Evolutionary conservation across 2,113 vertebrate genomes (phyloP).

Genomic region (Vidua macroura): DNA sequence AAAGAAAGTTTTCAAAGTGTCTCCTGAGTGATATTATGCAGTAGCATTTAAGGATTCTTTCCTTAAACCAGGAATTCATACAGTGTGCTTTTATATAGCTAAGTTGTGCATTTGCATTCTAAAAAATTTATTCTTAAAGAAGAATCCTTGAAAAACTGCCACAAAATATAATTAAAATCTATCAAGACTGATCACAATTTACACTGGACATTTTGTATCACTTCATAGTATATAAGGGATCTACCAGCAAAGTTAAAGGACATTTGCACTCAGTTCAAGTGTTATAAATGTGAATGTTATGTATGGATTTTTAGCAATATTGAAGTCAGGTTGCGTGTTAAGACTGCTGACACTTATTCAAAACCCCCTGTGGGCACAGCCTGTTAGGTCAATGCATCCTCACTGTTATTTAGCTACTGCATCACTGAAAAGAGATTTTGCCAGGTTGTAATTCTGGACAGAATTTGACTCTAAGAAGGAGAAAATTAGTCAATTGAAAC

Average conservation of each 20-base stretch:
- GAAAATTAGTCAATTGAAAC: not conserved
- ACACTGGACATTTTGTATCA: not conserved
- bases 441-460: not conserved
- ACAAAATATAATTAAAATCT: not conserved
- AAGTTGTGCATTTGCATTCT: not conserved
- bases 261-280: not conserved
- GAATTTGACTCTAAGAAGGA: not conserved
- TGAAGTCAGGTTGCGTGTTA: not conserved
- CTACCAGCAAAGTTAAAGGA: not conserved
- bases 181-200: not conserved
- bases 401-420: not conserved
- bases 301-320: not conserved
- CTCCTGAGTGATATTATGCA: not conserved
- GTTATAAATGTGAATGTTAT: not conserved
- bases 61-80: not conserved
- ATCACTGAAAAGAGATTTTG: not conserved
- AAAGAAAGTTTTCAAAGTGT: not conserved
- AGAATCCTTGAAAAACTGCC: not conserved
- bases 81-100: not conserved
- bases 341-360: not conserved
- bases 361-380: fast-evolving
- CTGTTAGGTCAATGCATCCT: not conserved
- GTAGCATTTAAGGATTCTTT: not conserved
- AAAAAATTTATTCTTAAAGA: not conserved
- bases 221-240: not conserved